Base-by-base conservation (phyloP, 2,888 invertebrate species). In the Acleris holmiana region DNA sequence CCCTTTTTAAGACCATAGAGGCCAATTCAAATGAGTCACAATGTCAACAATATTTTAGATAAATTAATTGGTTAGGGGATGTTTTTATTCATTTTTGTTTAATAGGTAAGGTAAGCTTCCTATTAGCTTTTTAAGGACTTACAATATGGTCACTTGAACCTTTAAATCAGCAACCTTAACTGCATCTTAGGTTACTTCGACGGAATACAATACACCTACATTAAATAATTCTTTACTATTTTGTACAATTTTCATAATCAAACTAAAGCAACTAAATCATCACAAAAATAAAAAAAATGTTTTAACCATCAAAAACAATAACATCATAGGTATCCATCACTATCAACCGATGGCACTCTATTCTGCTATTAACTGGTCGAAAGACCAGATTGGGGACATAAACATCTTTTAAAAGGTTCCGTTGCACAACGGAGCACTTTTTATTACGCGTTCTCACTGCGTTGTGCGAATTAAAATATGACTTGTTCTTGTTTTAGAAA, bases 241-340 rank as follows among this genome's bases (percentile, higher is more conserved):
- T 55, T 55, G 55, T 55, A 55, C 55, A 55, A 41, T 55, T 55
- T 55, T 55, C 44, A 19, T 40, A 23, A 41, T 40, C 54, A 55
- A 15, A 55, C 53, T 23, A 55, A 23, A 51, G 40, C 40, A 15
- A 44, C 21, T 23, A 17, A 41, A n/a, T 15, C 3, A n/a, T 23
- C 41, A 44, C 40, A 23, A 55, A 55, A 35, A 25, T 18, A 44
- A 55, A 55, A 54, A 44, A 35, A 44, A 55, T 21, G 44, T 54
- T 18, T 7, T 54, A 54, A 41, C 35, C 40, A 54, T 54, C 41
- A 13, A 13, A 35, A 41, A 41, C 35, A n/a, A 15, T 53, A 2
- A 10, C n/a, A 35, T 40, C 40, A 19, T 54, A 54, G 18, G 19
- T 35, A 15, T 19, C 15, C 21, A 25, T 25, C 55, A 56, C 55